These are phyloP conservation scores for Cryptocheilus praepositus DNA, from an alignment of 2,888 invertebrate genomes.

Conservation along the genomic window DNA sequence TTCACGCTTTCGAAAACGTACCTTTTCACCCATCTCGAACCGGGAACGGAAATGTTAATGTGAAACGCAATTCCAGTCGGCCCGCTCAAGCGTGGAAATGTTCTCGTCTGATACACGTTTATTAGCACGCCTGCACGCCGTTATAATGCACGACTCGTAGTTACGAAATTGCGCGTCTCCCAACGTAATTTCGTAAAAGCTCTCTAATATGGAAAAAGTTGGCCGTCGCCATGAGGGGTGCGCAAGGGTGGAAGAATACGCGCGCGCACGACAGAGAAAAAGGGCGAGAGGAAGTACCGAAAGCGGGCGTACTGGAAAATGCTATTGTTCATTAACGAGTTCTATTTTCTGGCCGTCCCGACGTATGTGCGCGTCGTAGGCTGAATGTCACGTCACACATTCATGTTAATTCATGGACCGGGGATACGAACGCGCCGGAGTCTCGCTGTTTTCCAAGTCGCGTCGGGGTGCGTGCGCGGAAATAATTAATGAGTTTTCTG, in stretches of 20 bases:
- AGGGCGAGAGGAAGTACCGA: constrained; percentile 21
- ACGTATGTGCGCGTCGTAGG: not conserved
- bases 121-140: constrained; percentile 20
- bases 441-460: too few relatives aligned
- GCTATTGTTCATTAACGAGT: constrained; percentile 37
- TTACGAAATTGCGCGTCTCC: constrained; percentile 24
- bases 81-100: not conserved
- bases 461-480: too few relatives aligned
- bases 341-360: constrained; percentile 5
- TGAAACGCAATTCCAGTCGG: constrained; percentile 23
- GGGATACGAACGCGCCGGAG: too few relatives aligned
- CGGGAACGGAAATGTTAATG: constrained; percentile 18
- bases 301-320: constrained; percentile 33
- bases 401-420: too few relatives aligned
- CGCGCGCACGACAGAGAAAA: not conserved
- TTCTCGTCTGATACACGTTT: constrained; percentile 24
- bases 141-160: constrained; percentile 1
- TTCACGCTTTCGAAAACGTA: too few relatives aligned
- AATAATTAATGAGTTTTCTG: not conserved
- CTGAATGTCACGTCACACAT: too few relatives aligned
- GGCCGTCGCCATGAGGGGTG: too few relatives aligned
- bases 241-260: too few relatives aligned
- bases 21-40: constrained; percentile 12
- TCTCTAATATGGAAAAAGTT: constrained; percentile 24
- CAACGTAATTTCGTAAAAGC: constrained; percentile 31